Evolutionary conservation across 2,888 invertebrate species (phyloP).

Genomic region (Latrodectus elegans): DNA sequence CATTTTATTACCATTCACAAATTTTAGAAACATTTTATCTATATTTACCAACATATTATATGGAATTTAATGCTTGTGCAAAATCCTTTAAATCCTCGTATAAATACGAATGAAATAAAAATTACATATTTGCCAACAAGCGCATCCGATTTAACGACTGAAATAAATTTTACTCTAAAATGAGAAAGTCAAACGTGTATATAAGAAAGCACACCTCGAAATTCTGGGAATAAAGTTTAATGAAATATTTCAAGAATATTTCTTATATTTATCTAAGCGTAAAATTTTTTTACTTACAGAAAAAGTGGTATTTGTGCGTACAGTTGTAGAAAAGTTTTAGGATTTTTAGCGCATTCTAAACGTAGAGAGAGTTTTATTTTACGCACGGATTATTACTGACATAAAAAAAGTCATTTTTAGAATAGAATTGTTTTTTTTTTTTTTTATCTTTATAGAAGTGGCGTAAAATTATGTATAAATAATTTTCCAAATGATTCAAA

Average conservation of each 20-base stretch:
- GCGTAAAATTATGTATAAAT: no score
- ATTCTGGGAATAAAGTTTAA: neutral
- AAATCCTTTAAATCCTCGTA: neutral
- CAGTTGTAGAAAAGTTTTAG: no score
- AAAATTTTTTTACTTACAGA: neutral
- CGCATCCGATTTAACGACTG: neutral
- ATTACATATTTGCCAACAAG: neutral
- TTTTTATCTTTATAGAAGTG: no score
- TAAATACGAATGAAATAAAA: neutral
- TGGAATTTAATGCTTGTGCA: neutral
- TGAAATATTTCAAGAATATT: neutral
- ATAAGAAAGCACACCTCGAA: neutral
- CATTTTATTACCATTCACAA: no score
- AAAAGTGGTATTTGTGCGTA: neutral
- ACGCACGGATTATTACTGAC: no score
- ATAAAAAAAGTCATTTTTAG: no score
- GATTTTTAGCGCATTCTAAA: no score
- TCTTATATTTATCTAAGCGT: neutral
- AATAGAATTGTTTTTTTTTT: no score
- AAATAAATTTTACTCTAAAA: neutral
- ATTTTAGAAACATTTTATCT: no score
- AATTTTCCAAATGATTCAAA: no score
- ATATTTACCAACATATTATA: neutral
- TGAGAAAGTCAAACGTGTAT: conserved; percentile 2
- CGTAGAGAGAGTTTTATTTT: no score